phyloP scores from a whole-genome alignment of 2,888 invertebrate genomes.

The Hirtodrosophila trivittata region DNA sequence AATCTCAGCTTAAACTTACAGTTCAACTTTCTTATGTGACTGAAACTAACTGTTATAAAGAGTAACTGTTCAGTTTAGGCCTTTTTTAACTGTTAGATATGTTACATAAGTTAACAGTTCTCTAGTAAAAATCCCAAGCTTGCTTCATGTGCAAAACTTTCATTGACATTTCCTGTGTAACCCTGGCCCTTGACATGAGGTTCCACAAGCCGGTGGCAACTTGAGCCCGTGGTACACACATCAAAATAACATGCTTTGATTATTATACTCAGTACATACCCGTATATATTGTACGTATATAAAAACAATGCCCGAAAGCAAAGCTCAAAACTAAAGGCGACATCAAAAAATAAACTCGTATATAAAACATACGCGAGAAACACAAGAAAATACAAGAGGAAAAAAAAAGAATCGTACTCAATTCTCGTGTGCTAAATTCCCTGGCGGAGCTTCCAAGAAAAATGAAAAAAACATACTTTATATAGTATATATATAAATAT shows the following conservation, averaged over 20 bases:
- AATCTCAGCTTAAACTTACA: too few species aligned
- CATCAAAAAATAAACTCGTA: constrained; percentile 4
- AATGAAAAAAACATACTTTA: constrained; percentile 25
- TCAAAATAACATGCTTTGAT: constrained; percentile 43
- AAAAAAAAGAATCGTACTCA: constrained; percentile 31
- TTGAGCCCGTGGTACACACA: constrained; percentile 32
- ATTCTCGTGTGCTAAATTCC: constrained; percentile 67
- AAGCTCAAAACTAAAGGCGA: constrained; percentile 43
- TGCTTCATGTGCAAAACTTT: constrained; percentile 38
- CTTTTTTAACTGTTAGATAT: constrained; percentile 1
- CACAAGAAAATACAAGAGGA: constrained; percentile 9
- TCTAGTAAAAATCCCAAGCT: constrained; percentile 3
- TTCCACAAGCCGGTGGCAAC: constrained; percentile 15
- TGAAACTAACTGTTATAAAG: too few species aligned
- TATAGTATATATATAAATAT: background rate
- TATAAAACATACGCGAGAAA: constrained; percentile 20
- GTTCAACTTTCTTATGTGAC: too few species aligned
- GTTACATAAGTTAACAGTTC: constrained; percentile 1
- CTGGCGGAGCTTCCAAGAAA: constrained; percentile 69
- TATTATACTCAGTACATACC: constrained; percentile 16
- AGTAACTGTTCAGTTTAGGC: too few species aligned
- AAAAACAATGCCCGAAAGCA: constrained; percentile 23
- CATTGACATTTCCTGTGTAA: constrained; percentile 65
- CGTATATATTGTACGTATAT: too few species aligned
- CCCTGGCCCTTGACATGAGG: constrained; percentile 15